Base-by-base conservation (phyloP, 1,140 invertebrate species). In the Steinernema feltiae region DNA sequence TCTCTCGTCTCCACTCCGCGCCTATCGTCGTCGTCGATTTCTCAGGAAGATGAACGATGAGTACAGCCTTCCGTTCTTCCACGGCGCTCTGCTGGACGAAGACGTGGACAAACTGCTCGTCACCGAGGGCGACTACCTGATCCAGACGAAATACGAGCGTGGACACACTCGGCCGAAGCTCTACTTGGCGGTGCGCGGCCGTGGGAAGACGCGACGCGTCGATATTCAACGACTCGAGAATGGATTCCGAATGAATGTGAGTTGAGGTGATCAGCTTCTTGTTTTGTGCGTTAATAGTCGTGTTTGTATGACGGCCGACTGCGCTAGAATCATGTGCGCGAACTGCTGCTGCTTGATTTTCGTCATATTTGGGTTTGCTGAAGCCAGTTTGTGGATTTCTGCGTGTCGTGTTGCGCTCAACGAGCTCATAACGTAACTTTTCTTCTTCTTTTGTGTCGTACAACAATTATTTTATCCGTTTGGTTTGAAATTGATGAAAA, bases 71-170 rank as follows among this genome's bases (percentile, higher is more conserved):
- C 30, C 70, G 21, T 82, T 72, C 48, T 84, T 84, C 48, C 81
- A 82, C 41, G 81, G 81, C 72, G 73, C 76, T 21, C 72, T 82
- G 15, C 81, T 80, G 29, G 83, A 82, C 72, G 71, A 77, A 18
- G 81, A 82, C 70, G 76, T 75, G 0, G 79, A 84, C 70, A 63
- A 71, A n/a, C 48, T 82, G 30, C 74, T 82, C 21, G 71, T 70
- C 18, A 24, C 79, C 27, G 79, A 80, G 1, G 79, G 79, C 24
- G 79, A 80, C 71, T 80, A 41, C 48, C 79, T 80, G 2, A 69
- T 80, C 29, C 79, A 80, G 32, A 30, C 72, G 48, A 78, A 78
- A 32, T 69, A 53, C 63, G 41, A 53, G 17, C 53, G 63, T 24
- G 77, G 75, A 32, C 30, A 30, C 35, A 70, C 30, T 35, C 69